phyloP scores from a whole-genome alignment of 1,140 invertebrate genomes.

The Brachionus angularis region DNA sequence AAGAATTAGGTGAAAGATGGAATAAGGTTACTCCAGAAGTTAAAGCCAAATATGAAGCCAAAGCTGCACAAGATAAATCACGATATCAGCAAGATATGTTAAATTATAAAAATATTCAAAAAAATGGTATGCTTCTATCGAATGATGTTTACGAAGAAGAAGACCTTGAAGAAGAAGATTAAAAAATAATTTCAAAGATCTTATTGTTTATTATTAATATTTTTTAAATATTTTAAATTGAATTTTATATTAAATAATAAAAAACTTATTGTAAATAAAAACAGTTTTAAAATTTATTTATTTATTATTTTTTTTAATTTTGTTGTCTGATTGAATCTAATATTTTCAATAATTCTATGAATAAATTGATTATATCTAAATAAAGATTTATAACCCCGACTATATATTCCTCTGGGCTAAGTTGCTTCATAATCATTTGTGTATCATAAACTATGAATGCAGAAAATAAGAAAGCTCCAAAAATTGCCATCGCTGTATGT shows the following conservation, averaged over 20 bases:
- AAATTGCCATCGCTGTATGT: slow-evolving; percentile 67
- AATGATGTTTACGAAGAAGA: slow-evolving; percentile 13
- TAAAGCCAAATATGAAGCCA: slow-evolving; percentile 82
- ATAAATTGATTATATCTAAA: slow-evolving; percentile 79
- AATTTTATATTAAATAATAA: too few species aligned
- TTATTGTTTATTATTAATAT: too few species aligned
- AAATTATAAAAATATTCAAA: slow-evolving; percentile 39
- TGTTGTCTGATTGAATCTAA: slow-evolving; percentile 46
- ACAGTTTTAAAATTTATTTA: background rate
- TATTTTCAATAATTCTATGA: slow-evolving; percentile 71
- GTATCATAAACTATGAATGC: slow-evolving; percentile 68
- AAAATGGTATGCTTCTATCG: background rate
- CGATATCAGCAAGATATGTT: slow-evolving; percentile 70
- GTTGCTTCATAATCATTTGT: slow-evolving; percentile 66
- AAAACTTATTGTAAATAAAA: background rate
- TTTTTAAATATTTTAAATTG: too few species aligned
- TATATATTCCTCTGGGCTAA: slow-evolving; percentile 74
- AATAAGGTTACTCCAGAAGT: slow-evolving; percentile 74
- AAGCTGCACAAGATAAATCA: slow-evolving; percentile 89
- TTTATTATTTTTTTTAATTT: background rate
- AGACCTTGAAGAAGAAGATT: slow-evolving; percentile 3
- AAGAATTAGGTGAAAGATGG: slow-evolving; percentile 92
- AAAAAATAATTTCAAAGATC: background rate
- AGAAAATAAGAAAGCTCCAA: slow-evolving; percentile 71
- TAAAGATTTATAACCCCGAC: slow-evolving; percentile 76